Base-by-base conservation (phyloP, 2,888 invertebrate genomes). In the Xylophagus ater region DNA sequence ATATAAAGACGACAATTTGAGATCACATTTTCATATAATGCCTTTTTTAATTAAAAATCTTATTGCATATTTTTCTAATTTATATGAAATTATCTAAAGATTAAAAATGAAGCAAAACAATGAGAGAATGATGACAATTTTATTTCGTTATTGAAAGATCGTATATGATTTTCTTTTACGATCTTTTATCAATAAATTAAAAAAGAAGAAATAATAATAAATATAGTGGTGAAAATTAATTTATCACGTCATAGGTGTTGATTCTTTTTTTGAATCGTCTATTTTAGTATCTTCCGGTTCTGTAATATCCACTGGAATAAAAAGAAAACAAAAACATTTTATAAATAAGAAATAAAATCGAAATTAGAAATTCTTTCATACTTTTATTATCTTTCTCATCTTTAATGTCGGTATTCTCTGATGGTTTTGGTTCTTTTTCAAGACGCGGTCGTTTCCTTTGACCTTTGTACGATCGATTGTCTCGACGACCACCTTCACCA, bases 361-460 rank as follows among this genome's bases (percentile, higher is more conserved):
- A 7, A 32, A 23, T n/a, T 13, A 7, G 34, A 34, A 28, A 10
- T 10, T 33, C 12, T 31, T 37, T 52, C 65, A 62, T 49, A 79
- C 81, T 64, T 68, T 80, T 79, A 37, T 64, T 53, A 45, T 81
- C 79, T 49, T 80, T 79, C 53, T 81, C 80, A 4, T 69, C 62
- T 57, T 69, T 66, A 17, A 62, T 60, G 18, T 70, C 56, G 25
- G 58, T 2, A 40, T 44, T 54, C 17, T 53, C 52, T 29, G 54
- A 50, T n/a, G n/a, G n/a, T 43, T 55, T 61, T 8, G 37, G 45
- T 43, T 74, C 73, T 53, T 72, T 83, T 57, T 83, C 83, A 41
- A 85, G 69, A 2, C 84, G 74, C 37, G 83, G 82, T 1, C 84
- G 69, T 60, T 85, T 84, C 45, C 82, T 70, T 34, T 71, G 71